Conservation (phyloP, 1,140 invertebrate genomes). For the Agraylea sexmaculata region DNA sequence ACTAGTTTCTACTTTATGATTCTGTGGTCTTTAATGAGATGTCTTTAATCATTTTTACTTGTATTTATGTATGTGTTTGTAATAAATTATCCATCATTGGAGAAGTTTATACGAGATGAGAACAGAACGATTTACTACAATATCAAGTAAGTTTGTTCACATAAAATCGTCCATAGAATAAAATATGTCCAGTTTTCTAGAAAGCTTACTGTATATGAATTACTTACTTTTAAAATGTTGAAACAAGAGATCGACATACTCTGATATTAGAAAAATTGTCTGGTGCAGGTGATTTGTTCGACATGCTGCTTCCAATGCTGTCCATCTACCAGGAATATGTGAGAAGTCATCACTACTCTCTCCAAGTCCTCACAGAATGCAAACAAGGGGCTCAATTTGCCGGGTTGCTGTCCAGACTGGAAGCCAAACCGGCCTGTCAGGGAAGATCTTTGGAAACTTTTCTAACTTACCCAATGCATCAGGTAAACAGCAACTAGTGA, state of each 20-base stretch:
- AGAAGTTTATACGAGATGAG: too few species aligned
- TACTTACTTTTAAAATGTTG: too few species aligned
- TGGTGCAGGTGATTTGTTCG: slow-evolving; percentile 76
- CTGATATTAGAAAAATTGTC: slow-evolving; percentile 23
- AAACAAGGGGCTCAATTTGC: slow-evolving; percentile 79
- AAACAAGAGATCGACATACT: slow-evolving; percentile 16
- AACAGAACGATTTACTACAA: too few species aligned
- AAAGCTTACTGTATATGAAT: too few species aligned
- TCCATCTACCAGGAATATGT: slow-evolving; percentile 93
- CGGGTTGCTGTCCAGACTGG: slow-evolving; percentile 66
- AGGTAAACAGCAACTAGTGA: slow-evolving; percentile 45
- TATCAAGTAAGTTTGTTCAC: too few species aligned
- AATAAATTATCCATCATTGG: too few species aligned
- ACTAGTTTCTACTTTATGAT: too few species aligned
- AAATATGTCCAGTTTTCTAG: too few species aligned
- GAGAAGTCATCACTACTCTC: slow-evolving; percentile 83
- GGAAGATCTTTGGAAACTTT: slow-evolving; percentile 80
- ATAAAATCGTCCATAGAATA: too few species aligned
- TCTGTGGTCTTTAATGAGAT: too few species aligned
- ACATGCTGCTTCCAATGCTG: slow-evolving; percentile 88
- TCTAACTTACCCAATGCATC: slow-evolving; percentile 91
- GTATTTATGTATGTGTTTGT: too few species aligned
- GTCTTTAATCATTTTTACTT: too few species aligned
- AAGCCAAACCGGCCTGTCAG: slow-evolving; percentile 78
- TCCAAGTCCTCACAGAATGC: slow-evolving; percentile 90